Conservation (phyloP, 2,113 vertebrate genomes). For the Pipra filicauda region DNA sequence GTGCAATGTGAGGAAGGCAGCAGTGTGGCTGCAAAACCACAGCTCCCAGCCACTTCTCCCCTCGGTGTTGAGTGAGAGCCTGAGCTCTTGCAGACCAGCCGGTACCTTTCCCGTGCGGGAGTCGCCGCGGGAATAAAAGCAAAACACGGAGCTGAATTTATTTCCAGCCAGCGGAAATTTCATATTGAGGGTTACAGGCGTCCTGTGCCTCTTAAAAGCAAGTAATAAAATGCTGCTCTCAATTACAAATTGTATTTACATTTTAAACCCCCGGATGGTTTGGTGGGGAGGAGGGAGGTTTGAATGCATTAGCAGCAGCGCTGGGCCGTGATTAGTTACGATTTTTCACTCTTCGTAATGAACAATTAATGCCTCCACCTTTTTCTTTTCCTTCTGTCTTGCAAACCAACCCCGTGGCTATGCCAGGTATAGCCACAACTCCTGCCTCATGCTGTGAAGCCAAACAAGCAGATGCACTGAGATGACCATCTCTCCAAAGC, state of each 20-base stretch:
- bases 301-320: conserved; percentile 10
- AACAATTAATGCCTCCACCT: conserved; percentile 2
- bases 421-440: background rate
- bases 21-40: conserved; percentile 14
- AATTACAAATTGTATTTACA: conserved; percentile 69
- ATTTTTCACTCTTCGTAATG: conserved; percentile 14
- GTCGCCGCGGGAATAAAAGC: conserved; percentile 35
- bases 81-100: conserved; percentile 10
- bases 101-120: background rate
- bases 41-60: conserved; percentile 41
- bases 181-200: conserved; percentile 65
- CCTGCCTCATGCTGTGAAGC: background rate
- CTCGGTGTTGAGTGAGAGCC: conserved; percentile 15
- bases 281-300: conserved; percentile 17
- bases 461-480: background rate
- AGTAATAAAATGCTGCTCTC: conserved; percentile 69
- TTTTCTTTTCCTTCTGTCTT: background rate
- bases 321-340: background rate
- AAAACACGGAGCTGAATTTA: conserved; percentile 61
- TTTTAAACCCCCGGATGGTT: conserved; percentile 53
- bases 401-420: background rate
- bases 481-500: background rate
- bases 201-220: conserved; percentile 68
- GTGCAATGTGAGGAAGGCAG: background rate
- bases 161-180: conserved; percentile 66